These are phyloP conservation scores for Suricata suricatta DNA, from an alignment of 2,113 vertebrate species.

Conservation along the genomic window DNA sequence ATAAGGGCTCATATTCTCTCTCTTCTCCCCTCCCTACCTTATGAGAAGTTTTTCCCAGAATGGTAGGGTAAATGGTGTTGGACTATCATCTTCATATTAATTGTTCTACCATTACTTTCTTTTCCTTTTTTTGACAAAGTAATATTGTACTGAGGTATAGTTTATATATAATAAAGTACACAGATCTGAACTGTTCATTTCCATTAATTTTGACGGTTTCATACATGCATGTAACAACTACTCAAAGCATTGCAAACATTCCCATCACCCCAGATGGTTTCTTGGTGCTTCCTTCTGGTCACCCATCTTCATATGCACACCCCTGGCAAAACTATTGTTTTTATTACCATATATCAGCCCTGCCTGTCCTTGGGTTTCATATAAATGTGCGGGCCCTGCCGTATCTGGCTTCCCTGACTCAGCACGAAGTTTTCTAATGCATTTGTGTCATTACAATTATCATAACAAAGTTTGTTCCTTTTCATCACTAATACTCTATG, in stretches of 20 bases:
- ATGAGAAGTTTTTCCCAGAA: not conserved
- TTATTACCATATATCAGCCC: not conserved
- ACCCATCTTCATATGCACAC: not conserved
- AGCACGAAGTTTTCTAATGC: not conserved
- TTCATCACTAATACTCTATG: not conserved
- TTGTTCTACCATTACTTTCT: not conserved
- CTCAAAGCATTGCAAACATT: not conserved
- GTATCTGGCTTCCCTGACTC: not conserved
- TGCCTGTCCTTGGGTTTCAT: not conserved
- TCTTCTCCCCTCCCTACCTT: not conserved
- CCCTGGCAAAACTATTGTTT: not conserved
- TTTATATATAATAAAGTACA: not conserved
- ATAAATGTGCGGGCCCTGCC: not conserved
- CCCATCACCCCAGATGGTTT: not conserved
- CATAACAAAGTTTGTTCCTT: not conserved
- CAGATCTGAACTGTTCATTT: not conserved
- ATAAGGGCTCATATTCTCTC: not conserved
- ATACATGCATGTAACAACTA: not conserved
- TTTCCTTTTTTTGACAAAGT: not conserved
- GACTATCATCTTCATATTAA: not conserved
- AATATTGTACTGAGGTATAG: not conserved
- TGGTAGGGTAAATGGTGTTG: not conserved
- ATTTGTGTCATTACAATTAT: not conserved
- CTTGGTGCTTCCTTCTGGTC: accelerated
- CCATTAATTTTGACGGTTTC: not conserved